These are phyloP conservation scores for Allygus modestus DNA, from an alignment of 2,888 invertebrate species.

Conservation along the genomic window DNA sequence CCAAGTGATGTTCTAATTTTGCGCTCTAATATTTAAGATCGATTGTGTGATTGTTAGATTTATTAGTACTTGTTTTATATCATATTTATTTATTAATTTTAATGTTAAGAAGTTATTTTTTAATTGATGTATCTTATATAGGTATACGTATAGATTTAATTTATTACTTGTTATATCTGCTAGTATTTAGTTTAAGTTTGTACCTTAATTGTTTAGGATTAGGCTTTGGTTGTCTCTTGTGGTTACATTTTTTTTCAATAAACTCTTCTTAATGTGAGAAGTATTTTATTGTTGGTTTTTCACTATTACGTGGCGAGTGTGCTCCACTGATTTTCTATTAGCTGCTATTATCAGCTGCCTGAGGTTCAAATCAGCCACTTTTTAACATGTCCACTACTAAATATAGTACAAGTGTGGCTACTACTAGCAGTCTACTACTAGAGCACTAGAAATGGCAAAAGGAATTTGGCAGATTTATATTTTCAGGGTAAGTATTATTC, in stretches of 20 bases:
- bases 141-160: conserved; percentile 49
- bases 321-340: no score
- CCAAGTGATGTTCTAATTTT: conserved; percentile 35
- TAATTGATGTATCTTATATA: conserved; percentile 53
- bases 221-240: conserved; percentile 54
- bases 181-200: conserved; percentile 48
- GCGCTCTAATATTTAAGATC: conserved; percentile 56
- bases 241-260: conserved; percentile 57
- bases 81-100: conserved; percentile 42
- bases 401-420: no score
- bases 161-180: conserved; percentile 39
- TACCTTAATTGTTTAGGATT: conserved; percentile 58
- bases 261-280: conserved; percentile 48
- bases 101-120: conserved; percentile 46
- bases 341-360: no score
- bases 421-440: no score
- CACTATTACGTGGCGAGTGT: no score
- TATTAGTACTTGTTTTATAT: conserved; percentile 57
- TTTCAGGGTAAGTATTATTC: no score
- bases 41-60: conserved; percentile 54
- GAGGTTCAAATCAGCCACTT: no score
- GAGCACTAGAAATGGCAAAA: no score
- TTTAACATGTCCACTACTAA: no score
- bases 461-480: no score
- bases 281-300: background rate